Evolutionary conservation across 2,113 vertebrate species (phyloP).

Genomic region (Aspiorhynchus laticeps): DNA sequence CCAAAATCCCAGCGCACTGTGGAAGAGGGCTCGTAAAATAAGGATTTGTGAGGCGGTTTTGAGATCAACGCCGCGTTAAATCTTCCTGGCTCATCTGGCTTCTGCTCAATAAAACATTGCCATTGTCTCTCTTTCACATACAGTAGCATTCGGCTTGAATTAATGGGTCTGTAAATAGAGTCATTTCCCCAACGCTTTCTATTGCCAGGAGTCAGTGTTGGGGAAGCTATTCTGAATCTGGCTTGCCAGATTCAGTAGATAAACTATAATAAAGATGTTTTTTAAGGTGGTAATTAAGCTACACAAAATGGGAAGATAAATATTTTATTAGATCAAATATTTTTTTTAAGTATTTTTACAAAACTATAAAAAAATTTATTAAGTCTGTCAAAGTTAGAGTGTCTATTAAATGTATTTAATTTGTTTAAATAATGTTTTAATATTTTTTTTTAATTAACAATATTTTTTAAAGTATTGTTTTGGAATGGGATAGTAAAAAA

Average conservation of each 20-base stretch:
- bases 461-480: background rate
- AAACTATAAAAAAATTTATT: background rate
- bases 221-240: background rate
- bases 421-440: background rate
- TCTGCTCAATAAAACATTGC: conserved; percentile 36
- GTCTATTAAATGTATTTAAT: background rate
- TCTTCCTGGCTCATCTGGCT: conserved; percentile 50
- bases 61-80: conserved; percentile 52
- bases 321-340: background rate
- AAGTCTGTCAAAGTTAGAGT: background rate
- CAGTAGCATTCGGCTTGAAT: conserved; percentile 50
- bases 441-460: background rate
- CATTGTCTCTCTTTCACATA: conserved; percentile 52
- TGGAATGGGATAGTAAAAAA: background rate
- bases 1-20: conserved; percentile 11
- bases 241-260: background rate
- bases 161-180: conserved; percentile 50
- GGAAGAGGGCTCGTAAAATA: conserved; percentile 39
- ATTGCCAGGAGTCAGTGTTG: background rate
- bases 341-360: too few relatives aligned
- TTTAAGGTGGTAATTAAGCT: background rate
- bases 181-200: conserved; percentile 36
- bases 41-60: conserved; percentile 49
- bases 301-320: background rate
- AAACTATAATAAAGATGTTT: background rate